A percentile compares a stretch with the other conserved stretches of the same genome.
These are phyloP conservation scores for Onychomys leucogaster DNA, from an alignment of 2,797 vertebrate genomes.

Conservation along the genomic window DNA sequence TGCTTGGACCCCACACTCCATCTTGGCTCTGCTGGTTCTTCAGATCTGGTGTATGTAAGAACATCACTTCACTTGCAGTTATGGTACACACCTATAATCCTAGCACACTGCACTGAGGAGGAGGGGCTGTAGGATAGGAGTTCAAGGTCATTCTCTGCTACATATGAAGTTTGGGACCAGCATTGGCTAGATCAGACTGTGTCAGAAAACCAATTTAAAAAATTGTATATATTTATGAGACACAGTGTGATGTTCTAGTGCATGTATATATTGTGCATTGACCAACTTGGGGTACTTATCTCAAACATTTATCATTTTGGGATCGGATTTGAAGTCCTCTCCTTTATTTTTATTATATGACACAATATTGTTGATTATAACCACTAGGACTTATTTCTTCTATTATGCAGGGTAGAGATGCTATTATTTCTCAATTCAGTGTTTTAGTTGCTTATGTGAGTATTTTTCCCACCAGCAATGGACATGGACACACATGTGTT, in stretches of 20 bases:
- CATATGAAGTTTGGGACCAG: neutral
- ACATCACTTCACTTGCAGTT: neutral
- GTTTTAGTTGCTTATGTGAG: neutral
- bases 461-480: conserved; percentile 38
- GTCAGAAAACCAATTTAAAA: neutral
- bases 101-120: neutral
- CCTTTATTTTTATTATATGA: no score
- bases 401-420: neutral
- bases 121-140: neutral
- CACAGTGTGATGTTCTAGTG: neutral
- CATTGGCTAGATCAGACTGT: neutral
- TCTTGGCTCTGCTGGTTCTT: neutral
- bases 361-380: neutral
- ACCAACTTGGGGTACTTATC: neutral
- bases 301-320: neutral
- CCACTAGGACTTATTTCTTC: neutral
- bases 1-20: neutral
- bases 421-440: neutral
- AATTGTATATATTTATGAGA: neutral
- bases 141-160: neutral
- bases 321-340: neutral
- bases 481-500: neutral
- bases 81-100: neutral
- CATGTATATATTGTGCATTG: neutral
- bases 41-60: neutral